Conservation (phyloP, 2,888 invertebrate genomes). For the Brachycybe producta region DNA sequence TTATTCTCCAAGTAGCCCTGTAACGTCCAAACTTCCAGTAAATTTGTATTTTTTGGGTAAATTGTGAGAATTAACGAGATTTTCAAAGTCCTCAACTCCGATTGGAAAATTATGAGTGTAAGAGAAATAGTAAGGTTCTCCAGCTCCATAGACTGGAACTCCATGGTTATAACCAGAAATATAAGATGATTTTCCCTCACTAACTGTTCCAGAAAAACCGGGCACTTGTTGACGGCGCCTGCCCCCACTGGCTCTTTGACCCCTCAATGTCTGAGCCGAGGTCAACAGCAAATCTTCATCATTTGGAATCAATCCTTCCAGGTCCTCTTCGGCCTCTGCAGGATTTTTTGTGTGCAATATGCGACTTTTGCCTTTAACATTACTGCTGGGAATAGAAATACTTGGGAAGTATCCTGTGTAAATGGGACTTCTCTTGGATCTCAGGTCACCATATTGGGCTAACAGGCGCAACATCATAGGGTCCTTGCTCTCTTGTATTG, state of each 20-base stretch:
- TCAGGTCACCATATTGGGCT: no score
- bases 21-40: conserved; percentile 13
- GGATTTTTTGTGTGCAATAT: no score
- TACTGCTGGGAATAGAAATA: no score
- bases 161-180: conserved; percentile 14
- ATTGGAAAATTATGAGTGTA: conserved; percentile 18
- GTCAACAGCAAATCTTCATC: neutral
- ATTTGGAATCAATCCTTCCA: neutral
- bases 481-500: no score
- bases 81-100: conserved; percentile 9
- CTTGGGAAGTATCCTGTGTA: no score
- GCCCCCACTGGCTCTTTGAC: neutral
- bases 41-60: conserved; percentile 16
- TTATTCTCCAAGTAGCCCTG: conserved; percentile 14
- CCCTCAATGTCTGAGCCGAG: neutral
- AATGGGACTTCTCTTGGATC: no score
- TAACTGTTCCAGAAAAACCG: conserved; percentile 14
- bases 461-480: no score
- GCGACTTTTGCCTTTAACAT: no score
- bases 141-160: conserved; percentile 14
- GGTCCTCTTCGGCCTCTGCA: no score
- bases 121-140: conserved; percentile 16
- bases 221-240: neutral
- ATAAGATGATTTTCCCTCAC: conserved; percentile 15
- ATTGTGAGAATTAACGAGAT: conserved; percentile 16